Conservation (phyloP, 2,888 invertebrate species). For the Patella caerulea region DNA sequence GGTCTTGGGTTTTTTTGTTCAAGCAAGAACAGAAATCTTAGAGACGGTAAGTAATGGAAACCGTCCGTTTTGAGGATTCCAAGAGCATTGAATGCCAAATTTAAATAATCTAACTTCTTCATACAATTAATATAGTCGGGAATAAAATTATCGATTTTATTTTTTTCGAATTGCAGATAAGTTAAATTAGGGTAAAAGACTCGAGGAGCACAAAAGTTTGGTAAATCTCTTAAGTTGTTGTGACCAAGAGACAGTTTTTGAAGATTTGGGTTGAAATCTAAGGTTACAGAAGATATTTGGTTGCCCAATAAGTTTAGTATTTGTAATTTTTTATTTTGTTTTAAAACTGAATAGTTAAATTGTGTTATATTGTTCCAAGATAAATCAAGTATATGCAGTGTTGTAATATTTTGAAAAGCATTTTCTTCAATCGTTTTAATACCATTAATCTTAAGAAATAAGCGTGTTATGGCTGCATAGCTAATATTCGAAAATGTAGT, state of each 20-base stretch:
- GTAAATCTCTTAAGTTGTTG: background rate
- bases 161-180: background rate
- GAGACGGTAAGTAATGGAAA: no score
- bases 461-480: background rate
- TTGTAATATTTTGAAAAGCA: no score
- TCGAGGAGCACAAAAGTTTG: background rate
- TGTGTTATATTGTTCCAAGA: background rate
- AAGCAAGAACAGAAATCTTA: no score
- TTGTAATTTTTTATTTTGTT: background rate
- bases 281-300: background rate
- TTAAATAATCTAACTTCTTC: background rate
- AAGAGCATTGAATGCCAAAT: background rate
- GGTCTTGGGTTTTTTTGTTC: background rate
- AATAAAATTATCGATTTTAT: background rate
- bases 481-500: background rate
- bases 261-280: background rate
- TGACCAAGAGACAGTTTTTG: background rate
- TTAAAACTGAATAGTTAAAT: background rate
- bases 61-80: no score
- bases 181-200: background rate
- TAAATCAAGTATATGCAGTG: no score
- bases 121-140: background rate
- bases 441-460: background rate
- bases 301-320: background rate
- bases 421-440: no score